Evolutionary conservation across 2,797 vertebrate species (phyloP).

Genomic region (Pampus argenteus): DNA sequence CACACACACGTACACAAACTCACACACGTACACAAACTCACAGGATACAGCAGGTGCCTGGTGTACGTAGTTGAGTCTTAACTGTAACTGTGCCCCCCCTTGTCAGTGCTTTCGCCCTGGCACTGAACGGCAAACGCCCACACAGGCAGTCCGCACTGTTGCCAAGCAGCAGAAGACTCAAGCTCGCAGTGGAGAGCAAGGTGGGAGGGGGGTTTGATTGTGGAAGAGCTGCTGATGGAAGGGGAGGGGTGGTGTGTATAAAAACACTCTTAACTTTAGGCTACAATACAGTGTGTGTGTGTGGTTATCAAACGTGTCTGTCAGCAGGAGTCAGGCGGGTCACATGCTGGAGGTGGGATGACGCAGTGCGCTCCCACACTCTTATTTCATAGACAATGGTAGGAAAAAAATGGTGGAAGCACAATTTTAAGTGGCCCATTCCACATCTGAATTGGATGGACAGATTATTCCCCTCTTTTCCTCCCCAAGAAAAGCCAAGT

Average conservation of each 20-base stretch:
- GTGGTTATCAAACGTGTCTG: conserved; percentile 67
- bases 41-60: conserved; percentile 68
- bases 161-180: conserved; percentile 84
- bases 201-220: conserved; percentile 15
- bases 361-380: conserved; percentile 72
- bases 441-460: not conserved
- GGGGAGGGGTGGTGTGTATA: conserved; percentile 22
- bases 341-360: conserved; percentile 72
- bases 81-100: conserved; percentile 78
- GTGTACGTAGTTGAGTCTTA: conserved; percentile 63
- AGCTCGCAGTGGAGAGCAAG: conserved; percentile 58
- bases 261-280: conserved; percentile 67
- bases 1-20: conserved; percentile 28
- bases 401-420: not conserved
- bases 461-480: conserved; percentile 18
- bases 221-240: conserved; percentile 32
- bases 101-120: conserved; percentile 74
- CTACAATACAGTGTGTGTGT: conserved; percentile 42
- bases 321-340: conserved; percentile 67
- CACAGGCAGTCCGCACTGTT: conserved; percentile 81
- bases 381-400: conserved; percentile 60
- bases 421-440: conserved; percentile 28
- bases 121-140: conserved; percentile 76
- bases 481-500: not conserved
- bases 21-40: conserved; percentile 15